Base-by-base conservation (phyloP, 2,113 vertebrate genomes). In the Thymallus thymallus region DNA sequence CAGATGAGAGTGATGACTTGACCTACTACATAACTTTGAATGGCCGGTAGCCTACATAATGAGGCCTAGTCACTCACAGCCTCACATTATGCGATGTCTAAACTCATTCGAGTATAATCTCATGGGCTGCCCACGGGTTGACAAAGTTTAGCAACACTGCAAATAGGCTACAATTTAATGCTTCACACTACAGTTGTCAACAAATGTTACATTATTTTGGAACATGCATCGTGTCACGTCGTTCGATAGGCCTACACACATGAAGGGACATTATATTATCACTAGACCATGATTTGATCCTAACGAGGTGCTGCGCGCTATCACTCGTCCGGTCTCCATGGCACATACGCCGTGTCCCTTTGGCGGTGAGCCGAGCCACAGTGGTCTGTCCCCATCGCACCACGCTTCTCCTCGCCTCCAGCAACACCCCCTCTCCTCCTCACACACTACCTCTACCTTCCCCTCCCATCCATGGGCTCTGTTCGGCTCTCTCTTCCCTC, bases 231-330 rank as follows among this genome's bases (percentile, higher is more conserved):
- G 14, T 18, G 48, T 51, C 4, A 16, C 48, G 5, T 18, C 48
- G 48, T 51, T 51, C 5, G 48, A 51, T 16, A 51, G 14, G 0
- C 35, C 35, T 51, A 51, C 13, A 51, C 48, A 51, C 14, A 51
- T 0, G 4, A 51, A 51, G 4, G 48, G 80, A 79, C 81, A 76
- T 80, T 80, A 84, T 10, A 41, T 41, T 41, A 88, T 86, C 82
- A 84, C 58, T 60, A 66, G 70, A 73, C 45, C 80, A 87, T 85
- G 72, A 74, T 78, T 79, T 83, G 76, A 32, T 81, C 68, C 73
- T 75, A 85, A 84, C 72, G 63, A 73, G 69, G 81, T 72, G 75
- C 76, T 41, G 63, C 56, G 46, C 72, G 18, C 18, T 66, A 23
- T 60, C n/a, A 60, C 60, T 64, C 70, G 69, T 73, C 48, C 82